Evolutionary conservation across 30 jellyfish, hydroid and myxozoan genomes (phyloP).

Genomic region (Catostylus mosaicus): DNA sequence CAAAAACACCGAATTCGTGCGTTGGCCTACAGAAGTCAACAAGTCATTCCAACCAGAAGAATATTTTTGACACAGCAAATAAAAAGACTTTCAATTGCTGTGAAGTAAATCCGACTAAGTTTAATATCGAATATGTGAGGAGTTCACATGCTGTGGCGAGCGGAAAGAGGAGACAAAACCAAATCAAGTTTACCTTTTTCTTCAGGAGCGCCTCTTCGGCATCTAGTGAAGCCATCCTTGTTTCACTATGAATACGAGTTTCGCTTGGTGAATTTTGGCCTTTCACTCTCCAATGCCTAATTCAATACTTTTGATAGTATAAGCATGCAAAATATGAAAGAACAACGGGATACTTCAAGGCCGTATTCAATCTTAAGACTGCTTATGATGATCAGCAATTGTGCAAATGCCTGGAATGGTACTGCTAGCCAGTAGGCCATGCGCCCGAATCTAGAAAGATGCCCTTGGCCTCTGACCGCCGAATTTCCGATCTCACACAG

Average conservation of each 20-base stretch:
- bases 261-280: not conserved
- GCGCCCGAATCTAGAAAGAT: slow-evolving; percentile 2
- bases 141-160: slow-evolving; percentile 26
- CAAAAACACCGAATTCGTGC: slow-evolving; percentile 7
- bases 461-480: slow-evolving; percentile 5
- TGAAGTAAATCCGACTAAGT: slow-evolving; percentile 21
- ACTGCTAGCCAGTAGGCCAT: slow-evolving; percentile 11
- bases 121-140: not conserved
- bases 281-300: not conserved
- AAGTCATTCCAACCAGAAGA: not conserved
- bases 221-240: slow-evolving; percentile 65
- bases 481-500: too few species aligned
- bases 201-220: slow-evolving; percentile 73
- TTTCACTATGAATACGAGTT: not conserved
- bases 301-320: slow-evolving; percentile 1
- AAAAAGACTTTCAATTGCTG: not conserved
- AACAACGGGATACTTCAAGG: slow-evolving; percentile 10
- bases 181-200: slow-evolving; percentile 59
- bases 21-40: not conserved
- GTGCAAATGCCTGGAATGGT: slow-evolving; percentile 81
- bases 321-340: slow-evolving; percentile 6
- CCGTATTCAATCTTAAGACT: slow-evolving; percentile 6
- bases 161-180: slow-evolving; percentile 33
- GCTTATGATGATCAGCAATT: slow-evolving; percentile 46
- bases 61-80: not conserved